Evolutionary conservation across 2,797 vertebrate genomes (phyloP).

Genomic region (Schizopygopsis pylzovi): DNA sequence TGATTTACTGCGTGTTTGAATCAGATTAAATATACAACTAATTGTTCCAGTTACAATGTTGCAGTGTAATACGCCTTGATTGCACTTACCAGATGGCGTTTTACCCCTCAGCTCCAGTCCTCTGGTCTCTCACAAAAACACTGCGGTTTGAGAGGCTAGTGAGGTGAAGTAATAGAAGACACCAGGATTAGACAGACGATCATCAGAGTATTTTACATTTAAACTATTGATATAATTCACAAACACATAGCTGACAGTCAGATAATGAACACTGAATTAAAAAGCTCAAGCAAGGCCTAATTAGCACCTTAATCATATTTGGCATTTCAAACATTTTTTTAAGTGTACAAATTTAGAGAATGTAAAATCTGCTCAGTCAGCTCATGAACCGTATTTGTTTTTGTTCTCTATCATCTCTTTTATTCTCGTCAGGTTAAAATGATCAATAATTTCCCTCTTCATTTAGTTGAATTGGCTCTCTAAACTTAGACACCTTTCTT

Average conservation of each 20-base stretch:
- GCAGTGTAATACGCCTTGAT: slow-evolving; percentile 24
- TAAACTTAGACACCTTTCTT: not conserved
- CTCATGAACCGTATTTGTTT: not conserved
- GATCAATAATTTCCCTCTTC: not conserved
- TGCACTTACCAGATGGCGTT: slow-evolving; percentile 53
- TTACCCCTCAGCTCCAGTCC: slow-evolving; percentile 16
- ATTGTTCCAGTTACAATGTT: slow-evolving; percentile 37
- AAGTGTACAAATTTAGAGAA: not conserved
- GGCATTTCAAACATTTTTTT: not conserved
- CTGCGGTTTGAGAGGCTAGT: slow-evolving; percentile 34
- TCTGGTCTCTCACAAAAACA: slow-evolving; percentile 45
- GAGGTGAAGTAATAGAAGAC: slow-evolving; percentile 26
- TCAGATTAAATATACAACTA: slow-evolving; percentile 29
- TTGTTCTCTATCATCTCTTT: not conserved
- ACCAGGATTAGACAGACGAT: slow-evolving; percentile 16
- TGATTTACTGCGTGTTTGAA: slow-evolving; percentile 22
- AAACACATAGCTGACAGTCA: not conserved
- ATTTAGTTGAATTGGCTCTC: not conserved
- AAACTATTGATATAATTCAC: not conserved
- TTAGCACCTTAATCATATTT: not conserved
- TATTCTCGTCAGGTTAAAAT: not conserved
- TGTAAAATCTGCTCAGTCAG: not conserved
- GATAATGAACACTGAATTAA: not conserved
- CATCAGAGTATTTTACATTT: slow-evolving; percentile 1
- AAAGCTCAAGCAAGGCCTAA: not conserved